Evolutionary conservation across 2,797 vertebrate genomes (phyloP).

Genomic region (Melanotaenia maccullochi): DNA sequence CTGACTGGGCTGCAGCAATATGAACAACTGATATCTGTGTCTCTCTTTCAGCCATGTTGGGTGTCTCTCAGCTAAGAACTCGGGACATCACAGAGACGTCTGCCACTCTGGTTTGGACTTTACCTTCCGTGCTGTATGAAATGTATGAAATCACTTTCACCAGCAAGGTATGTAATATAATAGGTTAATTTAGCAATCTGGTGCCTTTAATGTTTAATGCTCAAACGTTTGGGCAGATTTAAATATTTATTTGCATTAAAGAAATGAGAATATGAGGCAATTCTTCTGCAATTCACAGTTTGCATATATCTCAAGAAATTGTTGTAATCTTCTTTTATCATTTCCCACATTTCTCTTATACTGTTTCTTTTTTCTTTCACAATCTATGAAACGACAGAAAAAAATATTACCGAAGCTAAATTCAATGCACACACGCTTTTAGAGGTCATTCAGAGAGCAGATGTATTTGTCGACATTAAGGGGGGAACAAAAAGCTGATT

Average conservation of each 20-base stretch:
- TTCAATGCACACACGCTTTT: constrained; percentile 3
- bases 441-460: constrained; percentile 23
- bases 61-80: constrained; percentile 74
- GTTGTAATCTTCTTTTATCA: not conserved
- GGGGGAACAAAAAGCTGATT: not conserved
- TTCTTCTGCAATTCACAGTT: not conserved
- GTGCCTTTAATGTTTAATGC: too few species aligned
- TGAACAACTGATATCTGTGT: not conserved
- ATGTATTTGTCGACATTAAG: constrained; percentile 6
- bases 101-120: constrained; percentile 84
- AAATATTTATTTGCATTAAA: too few species aligned
- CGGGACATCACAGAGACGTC: constrained; percentile 82
- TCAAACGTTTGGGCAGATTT: too few species aligned
- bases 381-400: not conserved
- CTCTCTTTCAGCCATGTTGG: constrained; percentile 75
- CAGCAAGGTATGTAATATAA: constrained; percentile 72
- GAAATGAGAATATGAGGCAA: too few species aligned
- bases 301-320: not conserved
- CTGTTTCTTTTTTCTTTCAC: not conserved
- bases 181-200: too few species aligned
- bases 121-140: constrained; percentile 79
- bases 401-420: not conserved
- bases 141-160: constrained; percentile 84
- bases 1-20: too few species aligned
- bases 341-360: not conserved